Evolutionary conservation across 2,113 vertebrate species (phyloP), one percentile per base, ranked within the genome.

Genomic region (Polypterus bichir): DNA sequence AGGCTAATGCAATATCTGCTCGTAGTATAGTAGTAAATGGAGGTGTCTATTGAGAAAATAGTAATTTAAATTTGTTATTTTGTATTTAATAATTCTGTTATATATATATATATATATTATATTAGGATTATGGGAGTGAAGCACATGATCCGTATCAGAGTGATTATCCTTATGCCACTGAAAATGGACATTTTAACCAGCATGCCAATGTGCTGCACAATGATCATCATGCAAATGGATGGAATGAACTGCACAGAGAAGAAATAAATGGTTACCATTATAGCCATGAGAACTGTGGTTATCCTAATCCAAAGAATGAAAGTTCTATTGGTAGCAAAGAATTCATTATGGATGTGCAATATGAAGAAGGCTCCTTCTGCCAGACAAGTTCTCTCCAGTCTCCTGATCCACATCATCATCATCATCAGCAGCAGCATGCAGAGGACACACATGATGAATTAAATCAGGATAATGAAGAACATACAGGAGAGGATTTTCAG

Each of bases 401-500:
- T 63, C 74, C 79, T 3, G 76, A 79, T 70, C 79, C 82, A 65
- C 90, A 87, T 63, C 76, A 82, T 27, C 27, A 27, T 1, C 27
- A 27, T 1, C 27, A 27, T 1, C 27, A 27, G 27, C 27, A 27
- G 11, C 81, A 77, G 0, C 85, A 78, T 55, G 74, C 73, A 11
- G 81, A 67, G 65, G 73, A 69, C 59, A 71, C 71, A 53, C 77
- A 68, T 60, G 69, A 82, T 65, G 76, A 78, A 11, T 80, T 81
- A 60, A 74, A 49, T 66, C 76, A 65, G 6, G 82, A 74, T 3
- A 75, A 86, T 60, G 66, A 80, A 49, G 77, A 77, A 64, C 47
- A 69, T 61, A 57, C 76, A 4, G 79, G 83, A 44, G 81, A 87
- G 48, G 75, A 78, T 66, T 82, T 88, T 79, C 86, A 92, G 80